Base-by-base conservation (phyloP, 2,888 invertebrate species). In the Pseudococcus viburni region DNA sequence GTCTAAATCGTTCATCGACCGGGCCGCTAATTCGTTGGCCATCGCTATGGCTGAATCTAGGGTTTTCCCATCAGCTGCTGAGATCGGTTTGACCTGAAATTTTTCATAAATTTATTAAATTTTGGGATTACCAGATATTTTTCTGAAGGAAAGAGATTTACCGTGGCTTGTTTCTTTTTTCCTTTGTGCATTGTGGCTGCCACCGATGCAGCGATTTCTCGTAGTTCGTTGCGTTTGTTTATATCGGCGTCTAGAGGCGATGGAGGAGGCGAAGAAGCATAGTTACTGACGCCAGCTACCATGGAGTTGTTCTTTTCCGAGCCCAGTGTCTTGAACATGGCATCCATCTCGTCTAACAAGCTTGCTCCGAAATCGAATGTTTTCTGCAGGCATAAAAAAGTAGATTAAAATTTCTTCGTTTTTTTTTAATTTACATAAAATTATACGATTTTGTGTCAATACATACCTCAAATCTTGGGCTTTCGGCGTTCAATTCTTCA, bases 41-140 rank as follows among this genome's bases (percentile, higher is more conserved):
- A 98, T 94, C 87, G 97, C 97, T 89, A 98, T 97, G 0, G 98
- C 98, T 26, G 96, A 96, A 90, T 98, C 97, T 89, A 99, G 93
- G 11, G 97, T 96, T 92, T 95, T 96, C 91, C 97, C 95, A 91
- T 98, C 98, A 89, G 97, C 95, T 0, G 97, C 96, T 15, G 98
- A 98, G 92, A 99, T 98, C 4, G 96, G 97, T 92, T 98, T 98
- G 91, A 98, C 96, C 93, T 93, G 48, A 9, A 33, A 26, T 3
- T n/a, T 51, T 59, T 9, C 42, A 7, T 42, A 84, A 9, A 8
- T 42, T 12, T 8, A 59, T 59, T n/a, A 59, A n/a, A 17, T 17
- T 59, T 42, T 42, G 42, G 9, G n/a, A 64, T 3, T 22, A 64
- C 22, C 22, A 15, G 19, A 1, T 51, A 0, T 1, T 12, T 12